phyloP scores from a whole-genome alignment of 2,888 invertebrate species.

The Agrotis clavis region DNA sequence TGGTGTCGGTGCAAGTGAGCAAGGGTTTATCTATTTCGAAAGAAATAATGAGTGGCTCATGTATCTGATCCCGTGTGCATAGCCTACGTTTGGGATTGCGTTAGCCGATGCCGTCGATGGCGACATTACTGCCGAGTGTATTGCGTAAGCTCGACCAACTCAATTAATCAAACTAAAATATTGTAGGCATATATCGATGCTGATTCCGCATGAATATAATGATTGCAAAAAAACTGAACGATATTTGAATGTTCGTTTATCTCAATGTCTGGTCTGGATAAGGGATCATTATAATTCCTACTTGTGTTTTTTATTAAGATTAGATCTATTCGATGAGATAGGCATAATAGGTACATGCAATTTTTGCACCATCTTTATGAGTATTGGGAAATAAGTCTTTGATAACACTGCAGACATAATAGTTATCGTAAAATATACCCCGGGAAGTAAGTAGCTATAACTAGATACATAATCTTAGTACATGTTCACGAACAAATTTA shows the following conservation, averaged over 20 bases:
- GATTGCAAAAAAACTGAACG: conserved; percentile 24
- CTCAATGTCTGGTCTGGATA: conserved; percentile 11
- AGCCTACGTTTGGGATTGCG: conserved; percentile 66
- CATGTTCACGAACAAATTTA: conserved; percentile 56
- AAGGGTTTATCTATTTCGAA: conserved; percentile 65
- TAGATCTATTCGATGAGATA: conserved; percentile 15
- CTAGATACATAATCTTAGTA: conserved; percentile 36
- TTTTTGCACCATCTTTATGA: neutral
- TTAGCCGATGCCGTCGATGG: conserved; percentile 60
- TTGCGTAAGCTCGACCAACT: conserved; percentile 55
- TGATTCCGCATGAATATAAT: conserved; percentile 31
- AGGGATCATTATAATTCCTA: conserved; percentile 9
- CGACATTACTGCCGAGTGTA: conserved; percentile 53
- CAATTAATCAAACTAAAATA: conserved; percentile 62
- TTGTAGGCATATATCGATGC: conserved; percentile 22
- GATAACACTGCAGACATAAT: conserved; percentile 18
- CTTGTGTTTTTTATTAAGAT: conserved; percentile 4
- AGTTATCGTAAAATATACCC: conserved; percentile 27
- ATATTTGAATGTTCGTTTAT: conserved; percentile 1
- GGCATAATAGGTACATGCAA: neutral
- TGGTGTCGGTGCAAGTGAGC: conserved; percentile 42
- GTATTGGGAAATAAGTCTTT: conserved; percentile 24
- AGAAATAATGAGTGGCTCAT: conserved; percentile 64
- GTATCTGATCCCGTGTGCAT: conserved; percentile 68
- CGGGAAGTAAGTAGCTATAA: conserved; percentile 27